Percentiles rank a stretch among this genome's conserved stretches.
Evolutionary conservation across 2,797 vertebrate genomes (phyloP).

Genomic region (Onychomys leucogaster): DNA sequence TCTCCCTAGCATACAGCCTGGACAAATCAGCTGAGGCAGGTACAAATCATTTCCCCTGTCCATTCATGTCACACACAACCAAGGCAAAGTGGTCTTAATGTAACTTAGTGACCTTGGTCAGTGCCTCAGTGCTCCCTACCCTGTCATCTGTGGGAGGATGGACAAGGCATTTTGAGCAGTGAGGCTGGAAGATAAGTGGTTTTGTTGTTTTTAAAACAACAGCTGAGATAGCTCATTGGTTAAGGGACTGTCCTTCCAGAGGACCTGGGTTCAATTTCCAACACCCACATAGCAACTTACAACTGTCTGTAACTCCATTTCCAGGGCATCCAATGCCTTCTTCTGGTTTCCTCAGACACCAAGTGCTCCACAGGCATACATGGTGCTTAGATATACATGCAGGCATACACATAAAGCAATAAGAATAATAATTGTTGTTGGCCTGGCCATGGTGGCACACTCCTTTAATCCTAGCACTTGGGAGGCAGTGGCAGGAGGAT

Average conservation of each 20-base stretch:
- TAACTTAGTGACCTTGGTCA: not conserved
- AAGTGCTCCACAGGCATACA: not conserved
- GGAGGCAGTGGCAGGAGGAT: too few relatives aligned
- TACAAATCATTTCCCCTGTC: too few relatives aligned
- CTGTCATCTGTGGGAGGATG: not conserved
- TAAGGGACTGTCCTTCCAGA: not conserved
- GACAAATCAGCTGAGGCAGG: not conserved
- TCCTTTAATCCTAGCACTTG: too few relatives aligned
- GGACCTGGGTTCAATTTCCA: not conserved
- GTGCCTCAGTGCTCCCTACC: rapidly evolving
- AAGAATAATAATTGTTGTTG: not conserved
- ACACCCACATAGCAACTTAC: not conserved
- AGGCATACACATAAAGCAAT: not conserved
- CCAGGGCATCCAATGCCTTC: not conserved
- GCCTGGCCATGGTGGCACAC: too few relatives aligned
- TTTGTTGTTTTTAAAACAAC: not conserved
- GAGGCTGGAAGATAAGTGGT: not conserved
- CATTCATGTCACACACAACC: rapidly evolving
- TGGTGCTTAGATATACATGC: not conserved
- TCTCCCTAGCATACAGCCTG: not conserved
- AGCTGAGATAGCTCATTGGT: not conserved
- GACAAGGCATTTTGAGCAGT: not conserved
- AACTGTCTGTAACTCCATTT: not conserved
- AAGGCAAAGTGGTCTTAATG: rapidly evolving
- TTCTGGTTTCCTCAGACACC: not conserved